phyloP scores from a whole-genome alignment of 2,797 vertebrate genomes.

The Xenentodon cancila region DNA sequence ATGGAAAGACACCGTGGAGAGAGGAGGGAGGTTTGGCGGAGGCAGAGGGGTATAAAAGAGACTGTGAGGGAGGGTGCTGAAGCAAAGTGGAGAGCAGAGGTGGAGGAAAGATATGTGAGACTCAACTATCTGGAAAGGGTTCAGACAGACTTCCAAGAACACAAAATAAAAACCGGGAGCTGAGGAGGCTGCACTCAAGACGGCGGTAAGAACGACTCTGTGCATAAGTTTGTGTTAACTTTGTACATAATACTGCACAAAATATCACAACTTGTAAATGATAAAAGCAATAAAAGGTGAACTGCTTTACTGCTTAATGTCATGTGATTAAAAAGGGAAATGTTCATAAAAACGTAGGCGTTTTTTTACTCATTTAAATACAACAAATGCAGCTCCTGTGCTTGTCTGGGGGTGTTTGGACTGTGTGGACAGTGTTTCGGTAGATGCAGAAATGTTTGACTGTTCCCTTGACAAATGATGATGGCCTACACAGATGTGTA shows the following conservation, averaged over 20 bases:
- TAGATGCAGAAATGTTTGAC: conserved; percentile 73
- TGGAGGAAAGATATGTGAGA: conserved; percentile 47
- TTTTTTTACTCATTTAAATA: not conserved
- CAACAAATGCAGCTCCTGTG: conserved; percentile 21
- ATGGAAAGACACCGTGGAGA: conserved; percentile 46
- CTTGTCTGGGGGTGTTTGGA: conserved; percentile 45
- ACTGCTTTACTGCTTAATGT: not conserved
- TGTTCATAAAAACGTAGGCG: too few species aligned
- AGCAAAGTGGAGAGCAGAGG: conserved; percentile 48
- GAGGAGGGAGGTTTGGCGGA: conserved; percentile 51
- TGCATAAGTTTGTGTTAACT: not conserved
- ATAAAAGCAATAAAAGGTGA: not conserved
- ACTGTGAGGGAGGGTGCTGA: conserved; percentile 46
- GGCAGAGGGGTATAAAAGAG: conserved; percentile 62
- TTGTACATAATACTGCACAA: not conserved
- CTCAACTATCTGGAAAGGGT: conserved; percentile 14
- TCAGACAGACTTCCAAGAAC: conserved; percentile 15
- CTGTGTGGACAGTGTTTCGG: conserved; percentile 43
- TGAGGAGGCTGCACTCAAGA: conserved; percentile 3
- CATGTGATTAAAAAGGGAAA: too few species aligned
- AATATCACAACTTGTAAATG: not conserved
- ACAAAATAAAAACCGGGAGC: conserved; percentile 1
- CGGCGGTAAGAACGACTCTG: conserved; percentile 45
- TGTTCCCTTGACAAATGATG: conserved; percentile 72
- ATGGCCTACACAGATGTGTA: conserved; percentile 85